phyloP scores from a whole-genome alignment of 2,113 vertebrate genomes.

The Carettochelys insculpta region DNA sequence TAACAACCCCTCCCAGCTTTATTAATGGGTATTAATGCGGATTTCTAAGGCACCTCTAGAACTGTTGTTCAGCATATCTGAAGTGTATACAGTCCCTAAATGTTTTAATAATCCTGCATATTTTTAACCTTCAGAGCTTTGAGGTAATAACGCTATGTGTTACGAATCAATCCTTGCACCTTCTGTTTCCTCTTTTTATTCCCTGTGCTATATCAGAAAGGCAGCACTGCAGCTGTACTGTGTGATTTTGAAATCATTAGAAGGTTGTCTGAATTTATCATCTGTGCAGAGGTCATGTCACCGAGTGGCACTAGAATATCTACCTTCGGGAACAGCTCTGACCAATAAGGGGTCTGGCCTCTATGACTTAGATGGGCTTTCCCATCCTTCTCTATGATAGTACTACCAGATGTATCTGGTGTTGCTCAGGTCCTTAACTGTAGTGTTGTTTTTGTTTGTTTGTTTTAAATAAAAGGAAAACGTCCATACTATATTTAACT shows the following conservation, averaged over 20 bases:
- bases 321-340: neutral
- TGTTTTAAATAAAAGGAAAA: too few relatives aligned
- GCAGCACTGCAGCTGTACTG: neutral
- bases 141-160: neutral
- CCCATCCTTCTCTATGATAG: neutral
- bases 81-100: neutral
- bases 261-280: neutral
- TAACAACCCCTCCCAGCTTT: neutral
- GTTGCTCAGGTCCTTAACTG: too few relatives aligned
- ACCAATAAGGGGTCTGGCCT: neutral
- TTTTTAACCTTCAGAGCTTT: neutral
- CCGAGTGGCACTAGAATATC: neutral
- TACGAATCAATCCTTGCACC: neutral
- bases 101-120: neutral
- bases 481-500: too few relatives aligned
- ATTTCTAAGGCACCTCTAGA: neutral
- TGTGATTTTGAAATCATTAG: neutral
- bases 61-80: neutral
- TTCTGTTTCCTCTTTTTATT: neutral
- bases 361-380: neutral
- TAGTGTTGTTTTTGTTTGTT: too few relatives aligned
- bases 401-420: too few relatives aligned
- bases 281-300: neutral
- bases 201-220: neutral
- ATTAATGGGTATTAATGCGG: neutral